These are phyloP conservation scores for Himalopsyche phryganea DNA, from an alignment of 1,140 invertebrate species.

Conservation along the genomic window DNA sequence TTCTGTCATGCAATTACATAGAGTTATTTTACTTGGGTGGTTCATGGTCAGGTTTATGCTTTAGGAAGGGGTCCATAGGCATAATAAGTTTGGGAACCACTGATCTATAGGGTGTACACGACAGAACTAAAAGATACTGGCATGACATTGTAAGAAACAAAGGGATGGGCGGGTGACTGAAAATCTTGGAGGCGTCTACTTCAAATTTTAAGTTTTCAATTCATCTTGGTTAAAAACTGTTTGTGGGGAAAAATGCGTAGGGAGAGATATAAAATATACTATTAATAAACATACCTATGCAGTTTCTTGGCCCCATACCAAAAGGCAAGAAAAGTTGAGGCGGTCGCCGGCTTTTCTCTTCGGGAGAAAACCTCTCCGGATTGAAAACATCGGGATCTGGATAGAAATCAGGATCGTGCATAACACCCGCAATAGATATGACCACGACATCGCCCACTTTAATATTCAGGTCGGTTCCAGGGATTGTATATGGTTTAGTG, in stretches of 20 bases:
- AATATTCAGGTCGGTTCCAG: conserved; percentile 44
- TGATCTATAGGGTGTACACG: no score
- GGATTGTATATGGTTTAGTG: conserved; percentile 50
- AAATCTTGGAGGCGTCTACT: background rate
- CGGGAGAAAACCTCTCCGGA: conserved; percentile 58
- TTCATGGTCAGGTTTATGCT: no score
- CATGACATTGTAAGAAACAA: no score
- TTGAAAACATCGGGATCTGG: conserved; percentile 56
- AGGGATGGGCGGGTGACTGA: no score
- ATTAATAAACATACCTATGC: conserved; percentile 58
- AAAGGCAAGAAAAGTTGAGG: conserved; percentile 64
- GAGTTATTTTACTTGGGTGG: no score
- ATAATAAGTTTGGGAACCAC: no score
- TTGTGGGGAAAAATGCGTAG: background rate
- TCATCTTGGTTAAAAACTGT: background rate
- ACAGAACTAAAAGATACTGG: no score
- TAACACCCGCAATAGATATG: conserved; percentile 53
- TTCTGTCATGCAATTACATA: no score
- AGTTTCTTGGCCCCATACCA: conserved; percentile 68
- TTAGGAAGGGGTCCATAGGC: no score
- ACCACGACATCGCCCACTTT: conserved; percentile 44
- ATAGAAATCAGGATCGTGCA: conserved; percentile 58
- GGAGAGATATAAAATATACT: background rate
- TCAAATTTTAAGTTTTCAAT: background rate
- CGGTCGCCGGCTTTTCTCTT: conserved; percentile 47